Evolutionary conservation across 2,888 invertebrate genomes (phyloP).

Genomic region (Dinocampus coccinellae): DNA sequence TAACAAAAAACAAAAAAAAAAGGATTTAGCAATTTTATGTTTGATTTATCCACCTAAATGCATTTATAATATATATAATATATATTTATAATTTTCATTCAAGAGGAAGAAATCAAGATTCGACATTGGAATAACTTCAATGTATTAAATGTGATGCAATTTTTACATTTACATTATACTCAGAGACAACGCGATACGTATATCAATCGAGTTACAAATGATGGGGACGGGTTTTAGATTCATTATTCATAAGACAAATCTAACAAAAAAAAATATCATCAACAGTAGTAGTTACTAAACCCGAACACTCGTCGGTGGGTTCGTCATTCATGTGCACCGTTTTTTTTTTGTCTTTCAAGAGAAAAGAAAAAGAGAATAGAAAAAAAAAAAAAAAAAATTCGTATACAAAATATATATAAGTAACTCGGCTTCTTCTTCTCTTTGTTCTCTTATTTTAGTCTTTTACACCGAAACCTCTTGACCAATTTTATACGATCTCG

Average conservation of each 20-base stretch:
- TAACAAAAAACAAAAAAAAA: neutral
- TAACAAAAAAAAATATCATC: neutral
- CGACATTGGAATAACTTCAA: neutral
- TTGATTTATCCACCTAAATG: neutral
- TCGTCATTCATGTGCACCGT: constrained; percentile 2
- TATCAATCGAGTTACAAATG: constrained; percentile 8
- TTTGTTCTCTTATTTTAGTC: neutral
- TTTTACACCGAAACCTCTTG: constrained; percentile 21
- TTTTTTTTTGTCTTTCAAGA: neutral
- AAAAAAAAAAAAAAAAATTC: neutral
- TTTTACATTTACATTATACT: neutral
- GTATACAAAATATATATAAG: constrained; percentile 1
- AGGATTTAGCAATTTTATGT: neutral
- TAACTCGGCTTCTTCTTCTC: neutral
- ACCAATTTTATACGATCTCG: constrained; percentile 35
- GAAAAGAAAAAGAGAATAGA: neutral
- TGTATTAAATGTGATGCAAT: neutral
- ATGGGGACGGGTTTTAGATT: constrained; percentile 1
- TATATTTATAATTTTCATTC: neutral
- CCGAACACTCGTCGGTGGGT: constrained; percentile 1
- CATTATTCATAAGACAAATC: neutral
- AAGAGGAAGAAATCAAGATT: neutral
- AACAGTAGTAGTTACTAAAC: neutral
- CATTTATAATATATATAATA: neutral
- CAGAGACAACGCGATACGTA: neutral